Percentiles rank a stretch among this genome's conserved stretches.
Conservation (phyloP, 2,113 vertebrate species). For the Labeo catla region DNA sequence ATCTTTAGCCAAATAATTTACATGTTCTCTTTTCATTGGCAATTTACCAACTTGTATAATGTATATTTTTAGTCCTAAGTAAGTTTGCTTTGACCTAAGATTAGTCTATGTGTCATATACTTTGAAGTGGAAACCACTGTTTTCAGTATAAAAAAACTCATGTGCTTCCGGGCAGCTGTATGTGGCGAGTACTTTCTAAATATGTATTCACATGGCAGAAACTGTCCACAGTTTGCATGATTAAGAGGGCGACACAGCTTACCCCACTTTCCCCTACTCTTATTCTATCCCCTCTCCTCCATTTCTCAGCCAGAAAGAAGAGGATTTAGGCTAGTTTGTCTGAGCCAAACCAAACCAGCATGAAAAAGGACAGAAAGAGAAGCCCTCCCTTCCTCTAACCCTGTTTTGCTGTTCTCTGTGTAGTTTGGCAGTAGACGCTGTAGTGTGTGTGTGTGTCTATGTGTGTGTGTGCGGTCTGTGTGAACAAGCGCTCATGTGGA, state of each 20-base stretch:
- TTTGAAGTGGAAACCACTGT: background rate
- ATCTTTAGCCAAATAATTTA: slow-evolving; percentile 8
- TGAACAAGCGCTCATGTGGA: slow-evolving; percentile 35
- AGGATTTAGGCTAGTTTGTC: slow-evolving; percentile 32
- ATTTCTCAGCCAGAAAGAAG: slow-evolving; percentile 31
- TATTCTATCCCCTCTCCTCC: slow-evolving; percentile 22
- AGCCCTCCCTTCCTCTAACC: slow-evolving; percentile 30
- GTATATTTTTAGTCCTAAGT: background rate
- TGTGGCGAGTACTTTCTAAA: background rate
- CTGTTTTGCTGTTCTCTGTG: slow-evolving; percentile 45
- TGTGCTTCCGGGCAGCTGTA: background rate
- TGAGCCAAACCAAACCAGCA: slow-evolving; percentile 43
- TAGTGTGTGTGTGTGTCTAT: background rate
- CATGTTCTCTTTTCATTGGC: background rate
- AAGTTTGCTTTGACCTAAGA: background rate
- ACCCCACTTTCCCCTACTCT: slow-evolving; percentile 7
- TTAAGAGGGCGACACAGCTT: slow-evolving; percentile 24
- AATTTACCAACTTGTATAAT: background rate
- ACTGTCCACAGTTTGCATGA: slow-evolving; percentile 1
- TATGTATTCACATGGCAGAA: background rate
- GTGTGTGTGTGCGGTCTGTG: slow-evolving; percentile 6
- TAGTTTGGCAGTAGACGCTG: slow-evolving; percentile 33
- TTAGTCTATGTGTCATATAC: background rate
- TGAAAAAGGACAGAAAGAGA: slow-evolving; percentile 43
- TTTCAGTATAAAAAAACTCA: background rate